These are phyloP conservation scores for Phaetusa simplex DNA, from an alignment of 2,113 vertebrate species.

Conservation along the genomic window DNA sequence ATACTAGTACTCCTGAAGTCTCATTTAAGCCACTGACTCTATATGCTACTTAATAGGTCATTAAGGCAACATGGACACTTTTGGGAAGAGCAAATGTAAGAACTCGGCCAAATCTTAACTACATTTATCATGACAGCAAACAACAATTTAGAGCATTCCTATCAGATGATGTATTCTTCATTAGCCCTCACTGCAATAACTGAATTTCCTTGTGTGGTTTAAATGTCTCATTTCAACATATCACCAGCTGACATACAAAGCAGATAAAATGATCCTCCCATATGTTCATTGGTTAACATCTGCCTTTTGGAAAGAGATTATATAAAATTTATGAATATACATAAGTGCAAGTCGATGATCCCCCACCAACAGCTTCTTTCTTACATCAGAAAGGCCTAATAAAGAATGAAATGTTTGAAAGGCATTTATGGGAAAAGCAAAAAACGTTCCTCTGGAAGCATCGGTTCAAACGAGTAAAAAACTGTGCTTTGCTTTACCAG, in stretches of 20 bases:
- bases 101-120: not conserved
- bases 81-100: not conserved
- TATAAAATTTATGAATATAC: not conserved
- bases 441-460: not conserved
- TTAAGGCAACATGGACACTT: not conserved
- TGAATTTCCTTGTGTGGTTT: not conserved
- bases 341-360: not conserved
- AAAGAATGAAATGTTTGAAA: not conserved
- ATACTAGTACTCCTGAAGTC: not conserved
- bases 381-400: not conserved
- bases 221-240: not conserved
- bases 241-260: not conserved
- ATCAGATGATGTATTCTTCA: not conserved
- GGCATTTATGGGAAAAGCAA: not conserved
- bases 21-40: not conserved
- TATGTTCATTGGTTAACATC: not conserved
- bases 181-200: fast-evolving
- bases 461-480: not conserved
- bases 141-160: not conserved
- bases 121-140: not conserved
- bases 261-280: not conserved
- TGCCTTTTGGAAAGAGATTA: not conserved
- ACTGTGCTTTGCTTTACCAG: not conserved
- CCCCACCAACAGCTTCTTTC: not conserved
- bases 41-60: not conserved